Evolutionary conservation across 64 coral and sea anemone genomes (phyloP).

Genomic region (Astreopora myriophthalma): DNA sequence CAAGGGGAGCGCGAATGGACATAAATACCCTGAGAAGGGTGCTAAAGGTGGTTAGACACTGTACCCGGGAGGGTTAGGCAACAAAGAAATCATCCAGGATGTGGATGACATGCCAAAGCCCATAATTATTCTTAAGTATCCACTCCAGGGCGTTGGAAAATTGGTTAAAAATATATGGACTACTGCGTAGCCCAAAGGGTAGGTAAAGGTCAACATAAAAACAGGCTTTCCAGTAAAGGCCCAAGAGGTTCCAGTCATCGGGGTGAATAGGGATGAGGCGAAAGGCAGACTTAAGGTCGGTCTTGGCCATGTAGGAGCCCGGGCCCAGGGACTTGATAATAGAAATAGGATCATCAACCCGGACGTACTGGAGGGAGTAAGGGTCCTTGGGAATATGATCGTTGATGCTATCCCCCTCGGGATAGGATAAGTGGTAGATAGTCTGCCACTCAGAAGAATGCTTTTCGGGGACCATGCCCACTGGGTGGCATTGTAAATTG

Average conservation of each 20-base stretch:
- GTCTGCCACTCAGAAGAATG: conserved; percentile 13
- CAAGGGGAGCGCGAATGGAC: not conserved
- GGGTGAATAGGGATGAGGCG: conserved; percentile 19
- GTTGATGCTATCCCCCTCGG: conserved; percentile 1
- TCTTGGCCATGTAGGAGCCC: conserved; percentile 19
- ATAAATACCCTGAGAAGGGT: not conserved
- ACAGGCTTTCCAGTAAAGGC: not conserved
- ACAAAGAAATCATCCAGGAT: conserved; percentile 35
- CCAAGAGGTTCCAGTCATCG: not conserved
- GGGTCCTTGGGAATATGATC: conserved; percentile 39
- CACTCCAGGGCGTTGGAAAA: conserved; percentile 15
- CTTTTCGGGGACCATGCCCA: conserved; percentile 21
- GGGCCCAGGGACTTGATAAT: not conserved
- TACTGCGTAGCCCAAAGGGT: not conserved
- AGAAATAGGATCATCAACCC: conserved; percentile 14
- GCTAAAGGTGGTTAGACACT: not conserved
- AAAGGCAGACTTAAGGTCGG: conserved; percentile 10
- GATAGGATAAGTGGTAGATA: conserved; percentile 20
- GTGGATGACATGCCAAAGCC: not conserved
- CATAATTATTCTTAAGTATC: not conserved
- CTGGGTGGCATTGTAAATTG: not conserved
- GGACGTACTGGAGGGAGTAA: conserved; percentile 13
- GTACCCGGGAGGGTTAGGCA: not conserved
- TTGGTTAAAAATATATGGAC: conserved; percentile 16
- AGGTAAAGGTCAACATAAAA: conserved; percentile 5